A percentile compares a stretch with the other conserved stretches of the same genome.
Evolutionary conservation across 1,140 invertebrate genomes (phyloP).

Genomic region (Acromyrmex echinatior): DNA sequence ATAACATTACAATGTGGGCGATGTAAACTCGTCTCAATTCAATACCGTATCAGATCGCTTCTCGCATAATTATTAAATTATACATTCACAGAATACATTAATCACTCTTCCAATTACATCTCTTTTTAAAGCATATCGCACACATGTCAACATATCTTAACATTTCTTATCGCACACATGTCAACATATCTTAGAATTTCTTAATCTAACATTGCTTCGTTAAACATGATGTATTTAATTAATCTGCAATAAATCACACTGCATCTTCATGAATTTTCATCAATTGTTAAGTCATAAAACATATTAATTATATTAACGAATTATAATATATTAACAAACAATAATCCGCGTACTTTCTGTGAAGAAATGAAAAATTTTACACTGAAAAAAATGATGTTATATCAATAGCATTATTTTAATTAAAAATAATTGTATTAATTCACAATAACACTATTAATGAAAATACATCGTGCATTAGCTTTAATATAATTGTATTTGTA

Average conservation of each 20-base stretch:
- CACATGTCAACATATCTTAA: neutral
- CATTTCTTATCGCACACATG: neutral
- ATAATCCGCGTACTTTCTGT: neutral
- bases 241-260: neutral
- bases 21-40: neutral
- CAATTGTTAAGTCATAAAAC: neutral
- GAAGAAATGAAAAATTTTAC: neutral
- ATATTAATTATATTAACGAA: neutral
- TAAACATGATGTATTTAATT: neutral
- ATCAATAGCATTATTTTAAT: no score
- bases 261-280: neutral
- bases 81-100: neutral
- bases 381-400: no score
- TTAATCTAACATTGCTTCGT: neutral
- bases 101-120: neutral
- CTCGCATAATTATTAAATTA: conserved; percentile 33
- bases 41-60: neutral
- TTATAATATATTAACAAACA: neutral
- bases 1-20: neutral
- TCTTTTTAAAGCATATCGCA: conserved; percentile 11
- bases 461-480: no score
- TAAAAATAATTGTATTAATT: no score
- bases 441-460: no score
- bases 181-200: neutral
- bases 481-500: no score